Evolutionary conservation across 2,888 invertebrate genomes (phyloP).

Genomic region (Boloria selene): DNA sequence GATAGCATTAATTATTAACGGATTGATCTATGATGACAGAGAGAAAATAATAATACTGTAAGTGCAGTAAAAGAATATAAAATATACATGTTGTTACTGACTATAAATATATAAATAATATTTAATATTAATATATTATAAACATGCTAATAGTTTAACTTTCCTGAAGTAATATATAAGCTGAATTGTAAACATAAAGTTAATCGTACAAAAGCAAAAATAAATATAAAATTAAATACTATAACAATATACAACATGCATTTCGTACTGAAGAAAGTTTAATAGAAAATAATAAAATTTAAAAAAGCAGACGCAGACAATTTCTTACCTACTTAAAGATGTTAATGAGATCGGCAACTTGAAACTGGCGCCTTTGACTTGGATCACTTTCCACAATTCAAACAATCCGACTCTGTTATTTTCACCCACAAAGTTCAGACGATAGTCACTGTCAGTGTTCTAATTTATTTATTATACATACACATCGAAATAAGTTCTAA

Average conservation of each 20-base stretch:
- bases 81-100: not conserved
- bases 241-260: not conserved
- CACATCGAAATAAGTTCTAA: conserved; percentile 27
- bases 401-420: conserved; percentile 69
- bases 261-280: conserved; percentile 39
- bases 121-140: too few species aligned
- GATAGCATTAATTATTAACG: conserved; percentile 21
- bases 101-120: not conserved
- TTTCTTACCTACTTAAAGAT: conserved; percentile 71
- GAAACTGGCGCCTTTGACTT: conserved; percentile 56
- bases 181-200: not conserved
- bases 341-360: conserved; percentile 66
- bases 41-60: not conserved
- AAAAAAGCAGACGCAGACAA: conserved; percentile 63
- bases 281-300: conserved; percentile 50
- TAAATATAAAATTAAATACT: conserved; percentile 40
- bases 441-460: conserved; percentile 31
- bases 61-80: not conserved
- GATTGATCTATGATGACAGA: conserved; percentile 1
- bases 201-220: conserved; percentile 22
- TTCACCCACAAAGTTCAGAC: conserved; percentile 43
- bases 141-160: too few species aligned
- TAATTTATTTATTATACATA: conserved; percentile 23
- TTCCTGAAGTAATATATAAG: too few species aligned
- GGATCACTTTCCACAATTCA: conserved; percentile 60